Conservation (phyloP, 2,113 vertebrate species). For the Craseonycteris thonglongyai region DNA sequence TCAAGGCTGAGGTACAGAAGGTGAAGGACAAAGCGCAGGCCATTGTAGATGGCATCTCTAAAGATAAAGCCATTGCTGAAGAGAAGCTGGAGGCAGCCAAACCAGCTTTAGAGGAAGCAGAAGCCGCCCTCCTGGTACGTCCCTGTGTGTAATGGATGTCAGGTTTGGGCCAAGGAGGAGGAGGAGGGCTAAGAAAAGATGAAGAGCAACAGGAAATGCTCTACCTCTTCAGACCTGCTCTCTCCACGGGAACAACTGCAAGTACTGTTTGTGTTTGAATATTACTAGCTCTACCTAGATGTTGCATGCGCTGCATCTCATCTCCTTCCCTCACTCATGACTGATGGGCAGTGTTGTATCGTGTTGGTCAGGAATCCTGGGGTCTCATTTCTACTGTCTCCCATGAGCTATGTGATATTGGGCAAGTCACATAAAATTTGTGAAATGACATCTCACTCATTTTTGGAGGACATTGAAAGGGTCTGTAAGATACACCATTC, state of each 20-base stretch:
- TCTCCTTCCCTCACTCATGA: neutral
- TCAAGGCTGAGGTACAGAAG: constrained; percentile 95
- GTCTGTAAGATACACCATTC: neutral
- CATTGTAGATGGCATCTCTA: constrained; percentile 93
- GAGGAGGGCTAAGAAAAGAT: neutral
- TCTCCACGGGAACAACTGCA: neutral
- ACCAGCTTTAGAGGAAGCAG: constrained; percentile 93
- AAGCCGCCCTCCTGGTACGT: constrained; percentile 89
- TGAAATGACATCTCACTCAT: neutral
- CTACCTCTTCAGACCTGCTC: neutral
- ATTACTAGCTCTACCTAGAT: neutral
- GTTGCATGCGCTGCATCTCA: neutral
- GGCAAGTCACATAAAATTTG: neutral
- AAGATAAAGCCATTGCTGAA: constrained; percentile 92
- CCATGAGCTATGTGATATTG: neutral
- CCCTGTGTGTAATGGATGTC: accelerated
- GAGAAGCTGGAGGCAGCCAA: constrained; percentile 91
- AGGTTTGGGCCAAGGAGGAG: accelerated
- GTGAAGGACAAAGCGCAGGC: constrained; percentile 96
- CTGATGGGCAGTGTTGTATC: neutral
- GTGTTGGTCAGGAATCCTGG: neutral
- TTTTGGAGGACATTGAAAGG: neutral
- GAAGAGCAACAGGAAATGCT: neutral
- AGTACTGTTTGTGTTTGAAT: neutral
- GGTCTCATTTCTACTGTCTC: neutral